Base-by-base conservation (phyloP, 2,888 invertebrate species). In the Electrophaes corylata region DNA sequence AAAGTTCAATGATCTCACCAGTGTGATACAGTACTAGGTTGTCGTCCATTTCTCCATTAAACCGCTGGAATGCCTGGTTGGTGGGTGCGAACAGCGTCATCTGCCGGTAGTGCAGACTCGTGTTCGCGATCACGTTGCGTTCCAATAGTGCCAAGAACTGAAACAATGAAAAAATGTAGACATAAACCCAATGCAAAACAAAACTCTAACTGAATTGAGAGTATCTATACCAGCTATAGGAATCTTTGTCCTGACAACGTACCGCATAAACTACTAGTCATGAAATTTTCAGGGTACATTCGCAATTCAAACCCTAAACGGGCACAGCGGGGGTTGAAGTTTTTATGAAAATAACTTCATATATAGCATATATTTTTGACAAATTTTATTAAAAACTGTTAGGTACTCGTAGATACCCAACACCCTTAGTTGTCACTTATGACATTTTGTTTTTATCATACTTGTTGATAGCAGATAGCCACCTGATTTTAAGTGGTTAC, bases 61-160 rank as follows among this genome's bases (percentile, higher is more conserved):
- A 94, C 62, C 94, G 93, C 87, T 96, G 96, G 89, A 97, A 97
- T 57, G 97, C 97, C 67, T 94, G 93, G 86, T 98, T 97, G 64
- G 96, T 96, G 8, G 97, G 97, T 52, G 97, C 97, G 77, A 98
- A 98, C 58, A 98, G 91, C n/a, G 97, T 97, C 78, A 96, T 94
- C 77, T 95, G 94, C 64, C 96, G 94, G 79, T 94, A 93, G 72
- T 94, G 92, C 44, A 97, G 88, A 14, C 95, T 95, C 43, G 93
- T 93, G 77, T 95, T 96, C 37, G 96, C 96, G 47, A 95, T 91
- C 53, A 93, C 92, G 83, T 95, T 96, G 62, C 94, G 93, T 73
- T 95, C 95, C 81, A 97, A 79, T 62, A 96, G 88, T 48, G 94
- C 93, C 76, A 95, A 94, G 79, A 97, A 97, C 97, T 97, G 94